A percentile compares a stretch with the other conserved stretches of the same genome.
These are phyloP conservation scores for Oryctolagus cuniculus DNA, from an alignment of 2,113 vertebrate species.

Conservation along the genomic window DNA sequence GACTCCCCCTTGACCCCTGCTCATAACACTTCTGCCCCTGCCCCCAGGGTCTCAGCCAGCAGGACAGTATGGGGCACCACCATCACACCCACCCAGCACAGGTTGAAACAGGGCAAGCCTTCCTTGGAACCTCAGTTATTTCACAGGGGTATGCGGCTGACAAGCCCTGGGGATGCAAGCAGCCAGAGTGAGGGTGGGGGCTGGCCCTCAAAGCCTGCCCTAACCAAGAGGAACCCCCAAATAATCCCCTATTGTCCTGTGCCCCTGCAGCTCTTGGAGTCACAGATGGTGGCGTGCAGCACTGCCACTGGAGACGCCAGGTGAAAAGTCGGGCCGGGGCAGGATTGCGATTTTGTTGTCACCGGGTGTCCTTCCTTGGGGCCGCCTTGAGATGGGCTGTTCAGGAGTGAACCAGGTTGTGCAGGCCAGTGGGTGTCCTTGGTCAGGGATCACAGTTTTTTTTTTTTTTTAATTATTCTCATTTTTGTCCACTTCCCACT, in stretches of 20 bases:
- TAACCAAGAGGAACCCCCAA: neutral
- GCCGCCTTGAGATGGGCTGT: neutral
- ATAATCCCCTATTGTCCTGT: neutral
- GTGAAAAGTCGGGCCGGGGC: neutral
- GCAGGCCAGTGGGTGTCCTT: constrained; percentile 69
- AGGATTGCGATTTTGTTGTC: constrained; percentile 44
- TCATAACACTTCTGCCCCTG: rapidly evolving
- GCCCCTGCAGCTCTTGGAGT: neutral
- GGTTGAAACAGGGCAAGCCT: constrained; percentile 53
- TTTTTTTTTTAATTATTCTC: constrained; percentile 87
- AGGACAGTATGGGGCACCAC: neutral
- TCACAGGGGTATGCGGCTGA: neutral
- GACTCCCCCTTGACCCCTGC: too few species aligned
- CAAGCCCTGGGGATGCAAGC: neutral
- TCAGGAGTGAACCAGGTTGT: constrained; percentile 65
- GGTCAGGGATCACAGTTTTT: constrained; percentile 68
- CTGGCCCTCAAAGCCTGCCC: neutral
- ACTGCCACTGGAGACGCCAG: neutral
- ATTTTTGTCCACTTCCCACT: constrained; percentile 90
- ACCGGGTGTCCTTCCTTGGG: neutral
- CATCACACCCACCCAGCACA: neutral
- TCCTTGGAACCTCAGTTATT: constrained; percentile 54
- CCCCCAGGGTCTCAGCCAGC: rapidly evolving
- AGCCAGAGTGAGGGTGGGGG: neutral
- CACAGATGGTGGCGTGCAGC: neutral